Percentiles rank a stretch among this genome's conserved stretches.
Conservation (phyloP, 1,140 invertebrate species). For the Calycopis cecrops region DNA sequence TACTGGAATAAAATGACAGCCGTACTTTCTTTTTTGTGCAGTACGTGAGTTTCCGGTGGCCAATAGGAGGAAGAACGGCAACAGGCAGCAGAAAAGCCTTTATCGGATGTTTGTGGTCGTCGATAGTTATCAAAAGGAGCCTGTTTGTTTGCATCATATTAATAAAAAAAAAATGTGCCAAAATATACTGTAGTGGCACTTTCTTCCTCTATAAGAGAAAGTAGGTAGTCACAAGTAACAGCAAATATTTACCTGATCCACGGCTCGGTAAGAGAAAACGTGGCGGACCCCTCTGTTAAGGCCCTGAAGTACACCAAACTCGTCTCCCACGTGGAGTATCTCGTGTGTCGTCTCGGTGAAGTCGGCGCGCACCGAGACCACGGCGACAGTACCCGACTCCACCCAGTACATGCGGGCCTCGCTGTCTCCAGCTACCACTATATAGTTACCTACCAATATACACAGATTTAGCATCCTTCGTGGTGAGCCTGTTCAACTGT, state of each 20-base stretch:
- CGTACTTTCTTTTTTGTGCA: too few relatives aligned
- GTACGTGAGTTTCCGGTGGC: too few relatives aligned
- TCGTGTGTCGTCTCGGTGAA: slow-evolving; percentile 67
- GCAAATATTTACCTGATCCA: slow-evolving; percentile 45
- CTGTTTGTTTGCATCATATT: too few relatives aligned
- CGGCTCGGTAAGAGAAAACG: slow-evolving; percentile 66
- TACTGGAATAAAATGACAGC: too few relatives aligned
- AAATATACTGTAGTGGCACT: neutral
- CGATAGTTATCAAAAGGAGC: too few relatives aligned
- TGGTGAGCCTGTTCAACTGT: too few relatives aligned
- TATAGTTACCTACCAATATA: slow-evolving; percentile 57
- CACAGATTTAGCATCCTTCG: too few relatives aligned
- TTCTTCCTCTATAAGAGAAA: neutral
- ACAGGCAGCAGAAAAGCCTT: too few relatives aligned
- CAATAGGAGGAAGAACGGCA: too few relatives aligned
- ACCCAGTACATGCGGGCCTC: slow-evolving; percentile 70
- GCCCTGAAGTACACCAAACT: slow-evolving; percentile 65
- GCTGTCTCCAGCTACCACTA: slow-evolving; percentile 67
- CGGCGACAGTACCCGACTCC: slow-evolving; percentile 52
- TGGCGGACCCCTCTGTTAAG: slow-evolving; percentile 54
- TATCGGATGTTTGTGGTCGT: too few relatives aligned
- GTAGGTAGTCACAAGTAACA: neutral
- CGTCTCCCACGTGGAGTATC: slow-evolving; percentile 47
- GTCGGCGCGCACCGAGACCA: slow-evolving; percentile 58
- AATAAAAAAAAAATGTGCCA: neutral